Conservation (phyloP, 1,140 invertebrate genomes). For the Monochamus saltuarius region DNA sequence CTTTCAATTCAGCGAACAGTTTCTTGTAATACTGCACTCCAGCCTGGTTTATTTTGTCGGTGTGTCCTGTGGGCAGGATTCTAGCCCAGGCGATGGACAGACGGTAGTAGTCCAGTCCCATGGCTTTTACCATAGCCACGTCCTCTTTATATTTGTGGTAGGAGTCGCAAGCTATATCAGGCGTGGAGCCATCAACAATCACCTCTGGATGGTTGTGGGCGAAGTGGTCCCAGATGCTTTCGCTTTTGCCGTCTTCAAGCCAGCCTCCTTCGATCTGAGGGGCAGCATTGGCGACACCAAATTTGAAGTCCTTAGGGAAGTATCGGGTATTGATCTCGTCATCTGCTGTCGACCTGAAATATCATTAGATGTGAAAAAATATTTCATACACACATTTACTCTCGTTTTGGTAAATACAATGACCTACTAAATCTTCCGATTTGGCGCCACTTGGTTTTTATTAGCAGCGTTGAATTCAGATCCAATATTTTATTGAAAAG, state of each 20-base stretch:
- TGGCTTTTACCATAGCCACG: background rate
- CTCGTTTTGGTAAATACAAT: no score
- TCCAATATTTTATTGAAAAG: no score
- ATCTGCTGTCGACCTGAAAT: no score
- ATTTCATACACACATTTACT: no score
- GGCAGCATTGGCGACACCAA: slow-evolving; percentile 2
- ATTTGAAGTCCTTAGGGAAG: slow-evolving; percentile 5
- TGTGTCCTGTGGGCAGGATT: slow-evolving; percentile 57
- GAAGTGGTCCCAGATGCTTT: slow-evolving; percentile 51
- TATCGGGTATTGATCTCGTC: no score
- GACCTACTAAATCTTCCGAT: no score
- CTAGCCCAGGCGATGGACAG: slow-evolving; percentile 66
- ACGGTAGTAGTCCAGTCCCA: slow-evolving; percentile 45
- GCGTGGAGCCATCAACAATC: background rate
- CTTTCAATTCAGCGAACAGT: slow-evolving; percentile 30
- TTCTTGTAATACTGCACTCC: slow-evolving; percentile 60
- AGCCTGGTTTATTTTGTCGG: slow-evolving; percentile 54
- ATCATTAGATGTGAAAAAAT: no score
- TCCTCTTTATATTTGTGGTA: slow-evolving; percentile 7
- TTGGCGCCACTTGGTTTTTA: no score
- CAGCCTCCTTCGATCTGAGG: slow-evolving; percentile 57
- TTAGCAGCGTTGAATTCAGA: no score
- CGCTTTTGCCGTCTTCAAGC: slow-evolving; percentile 39
- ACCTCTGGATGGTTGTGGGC: slow-evolving; percentile 31
- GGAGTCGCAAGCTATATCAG: background rate